Evolutionary conservation across 2,797 vertebrate species (phyloP).

Genomic region (Neoniphon sammara): DNA sequence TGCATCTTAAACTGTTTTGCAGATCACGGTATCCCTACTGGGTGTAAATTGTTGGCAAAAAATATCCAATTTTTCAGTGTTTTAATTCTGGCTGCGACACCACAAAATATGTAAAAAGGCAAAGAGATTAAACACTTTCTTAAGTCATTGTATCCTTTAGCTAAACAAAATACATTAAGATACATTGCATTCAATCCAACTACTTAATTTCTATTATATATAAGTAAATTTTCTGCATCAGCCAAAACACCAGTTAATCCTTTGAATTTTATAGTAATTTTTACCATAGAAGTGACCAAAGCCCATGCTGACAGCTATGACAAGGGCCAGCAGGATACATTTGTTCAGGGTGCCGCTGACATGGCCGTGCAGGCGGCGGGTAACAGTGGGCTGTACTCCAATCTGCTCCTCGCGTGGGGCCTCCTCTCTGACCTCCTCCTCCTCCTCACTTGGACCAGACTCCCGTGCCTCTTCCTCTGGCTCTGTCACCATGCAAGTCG

Average conservation of each 20-base stretch:
- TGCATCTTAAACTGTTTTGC: too few species aligned
- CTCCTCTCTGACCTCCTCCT: slow-evolving; percentile 74
- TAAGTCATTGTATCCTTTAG: too few species aligned
- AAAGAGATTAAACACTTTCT: too few species aligned
- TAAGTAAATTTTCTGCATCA: background rate
- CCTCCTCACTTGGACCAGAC: slow-evolving; percentile 72
- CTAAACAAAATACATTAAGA: too few species aligned
- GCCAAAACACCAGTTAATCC: background rate
- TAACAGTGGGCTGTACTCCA: slow-evolving; percentile 32
- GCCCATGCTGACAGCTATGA: slow-evolving; percentile 92
- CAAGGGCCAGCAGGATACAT: slow-evolving; percentile 88
- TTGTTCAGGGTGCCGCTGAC: slow-evolving; percentile 84
- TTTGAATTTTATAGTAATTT: slow-evolving; percentile 27
- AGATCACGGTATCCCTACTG: too few species aligned
- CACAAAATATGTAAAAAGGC: too few species aligned
- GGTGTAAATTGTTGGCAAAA: too few species aligned
- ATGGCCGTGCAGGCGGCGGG: slow-evolving; percentile 15
- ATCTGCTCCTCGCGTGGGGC: slow-evolving; percentile 23
- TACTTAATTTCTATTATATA: background rate
- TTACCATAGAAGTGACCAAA: slow-evolving; percentile 93
- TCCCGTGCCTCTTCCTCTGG: slow-evolving; percentile 79
- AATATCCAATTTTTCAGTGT: too few species aligned
- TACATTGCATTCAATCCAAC: background rate
- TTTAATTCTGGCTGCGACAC: too few species aligned
- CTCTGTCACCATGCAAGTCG: slow-evolving; percentile 72